These are phyloP conservation scores for Ceuthmochares aereus DNA, from an alignment of 2,113 vertebrate species.

Conservation along the genomic window DNA sequence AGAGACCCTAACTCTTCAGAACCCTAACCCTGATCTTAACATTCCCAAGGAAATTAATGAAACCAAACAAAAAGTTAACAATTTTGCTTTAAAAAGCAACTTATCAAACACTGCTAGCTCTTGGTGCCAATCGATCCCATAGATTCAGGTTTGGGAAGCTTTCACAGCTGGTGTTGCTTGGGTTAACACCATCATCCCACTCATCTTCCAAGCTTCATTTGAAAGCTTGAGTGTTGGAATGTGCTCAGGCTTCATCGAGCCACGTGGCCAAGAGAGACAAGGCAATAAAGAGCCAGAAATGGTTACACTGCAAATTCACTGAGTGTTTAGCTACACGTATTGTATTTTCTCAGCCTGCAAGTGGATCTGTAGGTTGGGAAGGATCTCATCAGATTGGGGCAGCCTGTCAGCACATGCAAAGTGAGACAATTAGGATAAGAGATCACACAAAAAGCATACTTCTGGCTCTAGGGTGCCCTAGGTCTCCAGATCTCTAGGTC, in stretches of 20 bases:
- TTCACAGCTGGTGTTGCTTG: background rate
- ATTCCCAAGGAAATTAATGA: background rate
- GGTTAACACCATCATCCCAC: background rate
- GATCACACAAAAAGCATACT: fast-evolving
- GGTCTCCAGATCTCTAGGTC: no score
- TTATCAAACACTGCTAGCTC: background rate
- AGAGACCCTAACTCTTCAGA: background rate
- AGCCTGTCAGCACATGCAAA: background rate
- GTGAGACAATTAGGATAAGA: background rate
- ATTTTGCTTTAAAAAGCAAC: background rate
- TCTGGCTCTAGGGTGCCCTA: background rate
- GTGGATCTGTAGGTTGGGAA: background rate
- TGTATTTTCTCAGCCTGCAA: background rate
- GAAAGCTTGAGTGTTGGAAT: fast-evolving
- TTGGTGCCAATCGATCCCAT: fast-evolving
- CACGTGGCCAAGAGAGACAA: fast-evolving
- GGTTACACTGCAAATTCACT: fast-evolving
- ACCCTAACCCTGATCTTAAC: background rate
- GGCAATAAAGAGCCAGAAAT: background rate
- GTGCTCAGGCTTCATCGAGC: background rate
- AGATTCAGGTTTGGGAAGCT: fast-evolving
- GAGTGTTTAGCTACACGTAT: no score
- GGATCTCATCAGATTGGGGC: background rate
- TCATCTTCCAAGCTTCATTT: background rate
- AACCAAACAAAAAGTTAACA: fast-evolving